A percentile compares a stretch with the other conserved stretches of the same genome.
Evolutionary conservation across 2,113 vertebrate genomes (phyloP).

Genomic region (Anguilla japonica): DNA sequence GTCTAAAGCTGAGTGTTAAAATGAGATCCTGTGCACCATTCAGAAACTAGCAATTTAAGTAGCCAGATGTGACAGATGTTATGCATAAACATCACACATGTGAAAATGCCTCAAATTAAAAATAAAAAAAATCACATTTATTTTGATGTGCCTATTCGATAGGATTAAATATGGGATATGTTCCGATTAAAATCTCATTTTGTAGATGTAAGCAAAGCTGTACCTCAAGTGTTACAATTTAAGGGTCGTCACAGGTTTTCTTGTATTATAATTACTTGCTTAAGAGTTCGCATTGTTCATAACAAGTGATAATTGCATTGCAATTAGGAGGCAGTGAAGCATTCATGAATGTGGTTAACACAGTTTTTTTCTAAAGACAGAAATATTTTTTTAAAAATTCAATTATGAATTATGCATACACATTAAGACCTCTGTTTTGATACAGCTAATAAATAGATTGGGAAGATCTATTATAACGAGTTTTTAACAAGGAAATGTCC

Average conservation of each 20-base stretch:
- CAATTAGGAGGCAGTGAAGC: slow-evolving; percentile 70
- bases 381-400: slow-evolving; percentile 57
- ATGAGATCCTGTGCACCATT: background rate
- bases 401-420: slow-evolving; percentile 65
- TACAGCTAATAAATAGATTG: slow-evolving; percentile 69
- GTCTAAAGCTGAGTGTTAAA: slow-evolving; percentile 9
- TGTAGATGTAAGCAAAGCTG: slow-evolving; percentile 54
- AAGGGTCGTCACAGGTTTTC: slow-evolving; percentile 71
- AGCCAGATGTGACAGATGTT: slow-evolving; percentile 71
- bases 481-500: slow-evolving; percentile 67
- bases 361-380: slow-evolving; percentile 48
- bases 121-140: slow-evolving; percentile 33
- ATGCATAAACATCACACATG: slow-evolving; percentile 69
- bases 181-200: slow-evolving; percentile 65
- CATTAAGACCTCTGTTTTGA: slow-evolving; percentile 70
- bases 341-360: slow-evolving; percentile 66
- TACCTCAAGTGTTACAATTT: slow-evolving; percentile 57
- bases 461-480: slow-evolving; percentile 66
- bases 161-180: slow-evolving; percentile 58
- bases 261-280: slow-evolving; percentile 75
- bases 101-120: slow-evolving; percentile 64
- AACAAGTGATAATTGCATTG: slow-evolving; percentile 71
- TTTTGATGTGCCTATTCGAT: slow-evolving; percentile 57
- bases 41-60: slow-evolving; percentile 59
- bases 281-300: slow-evolving; percentile 73